phyloP scores from a whole-genome alignment of 2,888 invertebrate species.

The Hemaris fuciformis region DNA sequence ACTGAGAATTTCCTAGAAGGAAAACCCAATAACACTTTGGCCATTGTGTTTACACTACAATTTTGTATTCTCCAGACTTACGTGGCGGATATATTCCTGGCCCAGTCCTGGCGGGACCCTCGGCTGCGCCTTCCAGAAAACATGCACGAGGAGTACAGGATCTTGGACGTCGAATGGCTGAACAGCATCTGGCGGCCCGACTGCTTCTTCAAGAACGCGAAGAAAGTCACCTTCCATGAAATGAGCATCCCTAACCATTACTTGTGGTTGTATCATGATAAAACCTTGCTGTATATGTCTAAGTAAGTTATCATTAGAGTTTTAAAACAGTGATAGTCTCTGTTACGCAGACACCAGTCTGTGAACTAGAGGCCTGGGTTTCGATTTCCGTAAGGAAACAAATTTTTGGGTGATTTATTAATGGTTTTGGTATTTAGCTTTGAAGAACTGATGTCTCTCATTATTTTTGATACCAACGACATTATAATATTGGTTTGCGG shows the following conservation, averaged over 20 bases:
- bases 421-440: too few relatives aligned
- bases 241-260: constrained; percentile 98
- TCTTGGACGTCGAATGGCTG: constrained; percentile 94
- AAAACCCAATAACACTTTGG: too few relatives aligned
- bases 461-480: too few relatives aligned
- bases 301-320: constrained; percentile 89
- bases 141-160: constrained; percentile 95
- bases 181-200: constrained; percentile 96
- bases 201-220: constrained; percentile 96
- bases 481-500: too few relatives aligned
- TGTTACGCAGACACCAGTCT: too few relatives aligned
- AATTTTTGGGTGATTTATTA: too few relatives aligned
- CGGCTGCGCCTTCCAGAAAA: constrained; percentile 94
- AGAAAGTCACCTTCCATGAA: constrained; percentile 96
- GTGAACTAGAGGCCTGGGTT: too few relatives aligned
- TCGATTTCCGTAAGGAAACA: too few relatives aligned
- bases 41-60: not conserved
- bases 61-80: constrained; percentile 85
- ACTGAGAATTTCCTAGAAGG: too few relatives aligned
- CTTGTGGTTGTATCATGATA: constrained; percentile 94
- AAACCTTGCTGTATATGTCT: constrained; percentile 95
- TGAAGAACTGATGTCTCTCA: too few relatives aligned
- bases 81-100: constrained; percentile 95
- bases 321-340: too few relatives aligned
- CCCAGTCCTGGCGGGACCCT: constrained; percentile 96